Percentiles rank a stretch among this genome's conserved stretches.
Conservation (phyloP, 2,888 invertebrate genomes). For the Drosophila birchii region DNA sequence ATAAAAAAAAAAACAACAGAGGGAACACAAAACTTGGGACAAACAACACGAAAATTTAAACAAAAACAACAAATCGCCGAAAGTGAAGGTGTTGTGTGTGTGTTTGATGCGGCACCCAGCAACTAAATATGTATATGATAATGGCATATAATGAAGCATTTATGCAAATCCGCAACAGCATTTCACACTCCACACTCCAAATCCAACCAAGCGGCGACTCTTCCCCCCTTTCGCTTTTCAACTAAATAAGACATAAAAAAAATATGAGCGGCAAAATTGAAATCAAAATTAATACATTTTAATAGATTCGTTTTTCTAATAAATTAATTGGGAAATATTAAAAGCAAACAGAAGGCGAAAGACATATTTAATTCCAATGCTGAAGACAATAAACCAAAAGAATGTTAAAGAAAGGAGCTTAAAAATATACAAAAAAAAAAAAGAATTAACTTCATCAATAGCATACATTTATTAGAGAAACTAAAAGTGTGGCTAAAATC, state of each 20-base stretch:
- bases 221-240: neutral
- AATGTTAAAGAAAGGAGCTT: neutral
- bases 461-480: neutral
- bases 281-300: neutral
- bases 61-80: constrained; percentile 36
- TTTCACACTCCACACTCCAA: constrained; percentile 24
- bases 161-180: constrained; percentile 63
- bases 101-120: constrained; percentile 3
- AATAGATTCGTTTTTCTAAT: neutral
- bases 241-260: constrained; percentile 8
- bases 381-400: neutral
- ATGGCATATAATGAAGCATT: constrained; percentile 66
- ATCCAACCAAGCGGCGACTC: neutral
- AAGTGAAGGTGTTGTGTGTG: constrained; percentile 47
- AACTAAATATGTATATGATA: constrained; percentile 55
- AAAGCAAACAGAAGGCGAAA: neutral
- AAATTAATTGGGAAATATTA: neutral
- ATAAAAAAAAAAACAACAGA: constrained; percentile 3
- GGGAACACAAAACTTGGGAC: constrained; percentile 4
- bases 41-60: constrained; percentile 31
- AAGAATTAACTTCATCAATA: no score
- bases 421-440: neutral
- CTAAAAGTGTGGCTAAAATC: neutral
- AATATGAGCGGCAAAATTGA: neutral
- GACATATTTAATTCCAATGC: neutral